Evolutionary conservation across 1,140 invertebrate species (phyloP).

Genomic region (Drosophila ercepeae): DNA sequence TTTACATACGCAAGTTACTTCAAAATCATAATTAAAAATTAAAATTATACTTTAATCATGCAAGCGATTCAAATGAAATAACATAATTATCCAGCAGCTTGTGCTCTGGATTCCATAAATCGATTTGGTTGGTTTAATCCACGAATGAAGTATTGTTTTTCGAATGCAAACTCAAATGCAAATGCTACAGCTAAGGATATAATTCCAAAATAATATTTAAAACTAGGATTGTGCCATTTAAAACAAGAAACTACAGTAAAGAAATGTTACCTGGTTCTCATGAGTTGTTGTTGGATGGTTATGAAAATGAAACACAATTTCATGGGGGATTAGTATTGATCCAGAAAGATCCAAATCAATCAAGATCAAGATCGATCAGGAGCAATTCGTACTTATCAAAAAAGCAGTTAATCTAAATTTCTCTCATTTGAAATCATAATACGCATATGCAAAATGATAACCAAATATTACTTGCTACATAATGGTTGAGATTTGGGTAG

Average conservation of each 20-base stretch:
- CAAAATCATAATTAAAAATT: constrained; percentile 69
- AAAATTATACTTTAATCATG: constrained; percentile 71
- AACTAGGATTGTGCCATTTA: constrained; percentile 48
- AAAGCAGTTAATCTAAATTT: constrained; percentile 10
- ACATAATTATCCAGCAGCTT: constrained; percentile 36
- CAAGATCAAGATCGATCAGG: not conserved
- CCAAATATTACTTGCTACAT: constrained; percentile 31
- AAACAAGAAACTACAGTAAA: constrained; percentile 45
- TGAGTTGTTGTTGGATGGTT: constrained; percentile 30
- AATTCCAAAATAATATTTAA: constrained; percentile 65
- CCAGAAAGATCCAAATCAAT: no score
- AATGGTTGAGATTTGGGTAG: constrained; percentile 39
- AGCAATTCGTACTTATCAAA: constrained; percentile 13
- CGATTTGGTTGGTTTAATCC: constrained; percentile 10
- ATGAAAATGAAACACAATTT: constrained; percentile 9
- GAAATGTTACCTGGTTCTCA: constrained; percentile 36
- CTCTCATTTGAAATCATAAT: constrained; percentile 10
- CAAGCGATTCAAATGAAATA: constrained; percentile 66
- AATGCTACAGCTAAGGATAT: constrained; percentile 66
- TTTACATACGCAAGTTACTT: constrained; percentile 79
- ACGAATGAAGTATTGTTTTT: constrained; percentile 35
- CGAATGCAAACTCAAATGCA: constrained; percentile 72
- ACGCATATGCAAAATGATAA: constrained; percentile 29
- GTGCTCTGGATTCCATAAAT: constrained; percentile 3
- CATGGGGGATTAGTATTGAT: constrained; percentile 15